Conservation (phyloP, 1,140 invertebrate genomes). For the Bradynema listronoti region DNA sequence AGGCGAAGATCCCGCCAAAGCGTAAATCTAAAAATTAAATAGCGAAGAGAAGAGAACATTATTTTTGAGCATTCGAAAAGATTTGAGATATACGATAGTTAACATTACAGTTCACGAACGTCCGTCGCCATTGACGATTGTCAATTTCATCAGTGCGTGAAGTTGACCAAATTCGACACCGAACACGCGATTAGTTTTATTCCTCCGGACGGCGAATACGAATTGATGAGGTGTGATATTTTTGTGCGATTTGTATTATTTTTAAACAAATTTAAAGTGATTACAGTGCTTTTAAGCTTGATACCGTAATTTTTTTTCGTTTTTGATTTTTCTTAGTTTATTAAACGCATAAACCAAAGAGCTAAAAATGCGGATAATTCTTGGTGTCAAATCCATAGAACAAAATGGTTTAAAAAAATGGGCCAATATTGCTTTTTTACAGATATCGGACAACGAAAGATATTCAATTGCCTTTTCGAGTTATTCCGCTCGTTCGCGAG, state of each 20-base stretch:
- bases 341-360: no score
- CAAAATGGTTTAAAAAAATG: no score
- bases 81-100: constrained; percentile 19
- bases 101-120: constrained; percentile 60
- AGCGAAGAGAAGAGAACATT: constrained; percentile 48
- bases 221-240: constrained; percentile 81
- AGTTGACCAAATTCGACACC: constrained; percentile 98
- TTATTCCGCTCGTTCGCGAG: constrained; percentile 94
- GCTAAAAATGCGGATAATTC: no score
- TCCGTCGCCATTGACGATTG: constrained; percentile 99
- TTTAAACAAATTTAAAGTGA: background rate
- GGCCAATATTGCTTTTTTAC: constrained; percentile 60
- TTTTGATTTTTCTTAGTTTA: no score
- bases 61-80: constrained; percentile 3
- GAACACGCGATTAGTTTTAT: constrained; percentile 99
- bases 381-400: no score
- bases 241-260: constrained; percentile 9
- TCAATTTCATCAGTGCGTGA: constrained; percentile 99
- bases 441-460: constrained; percentile 97
- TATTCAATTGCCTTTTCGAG: constrained; percentile 96
- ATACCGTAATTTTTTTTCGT: no score
- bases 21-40: constrained; percentile 33
- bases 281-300: no score
- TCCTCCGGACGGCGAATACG: constrained; percentile 98
- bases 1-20: constrained; percentile 73